A percentile compares a stretch with the other conserved stretches of the same genome.
These are phyloP conservation scores for Mormyrus hasselquistii DNA, from an alignment of 2,797 vertebrate genomes.

Conservation along the genomic window DNA sequence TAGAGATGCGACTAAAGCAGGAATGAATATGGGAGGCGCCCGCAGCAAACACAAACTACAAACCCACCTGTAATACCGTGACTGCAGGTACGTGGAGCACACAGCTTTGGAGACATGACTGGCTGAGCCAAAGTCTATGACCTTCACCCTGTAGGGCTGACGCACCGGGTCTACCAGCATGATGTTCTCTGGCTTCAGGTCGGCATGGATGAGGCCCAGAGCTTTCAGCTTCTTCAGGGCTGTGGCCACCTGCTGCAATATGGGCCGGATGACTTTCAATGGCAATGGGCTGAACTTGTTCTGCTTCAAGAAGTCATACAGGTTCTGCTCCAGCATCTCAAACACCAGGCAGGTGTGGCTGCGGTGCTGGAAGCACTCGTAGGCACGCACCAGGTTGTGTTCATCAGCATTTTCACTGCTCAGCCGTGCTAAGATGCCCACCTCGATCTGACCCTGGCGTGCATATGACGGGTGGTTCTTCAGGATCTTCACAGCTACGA, in stretches of 20 bases:
- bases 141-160: constrained; percentile 96
- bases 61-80: constrained; percentile 95
- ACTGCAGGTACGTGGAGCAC: constrained; percentile 97
- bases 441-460: constrained; percentile 96
- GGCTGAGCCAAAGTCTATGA: constrained; percentile 98
- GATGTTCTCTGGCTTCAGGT: constrained; percentile 99
- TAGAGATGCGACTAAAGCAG: not conserved
- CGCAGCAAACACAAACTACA: constrained; percentile 21
- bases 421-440: constrained; percentile 90
- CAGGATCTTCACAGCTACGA: constrained; percentile 95
- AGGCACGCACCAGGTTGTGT: constrained; percentile 94
- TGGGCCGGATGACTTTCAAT: constrained; percentile 93
- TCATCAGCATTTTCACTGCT: constrained; percentile 95
- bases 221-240: constrained; percentile 96
- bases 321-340: constrained; percentile 98
- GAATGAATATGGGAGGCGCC: not conserved
- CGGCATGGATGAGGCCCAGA: constrained; percentile 97
- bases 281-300: constrained; percentile 98
- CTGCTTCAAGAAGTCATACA: constrained; percentile 98
- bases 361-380: constrained; percentile 97
- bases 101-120: constrained; percentile 98
- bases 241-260: constrained; percentile 95
- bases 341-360: constrained; percentile 97
- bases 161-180: constrained; percentile 97
- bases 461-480: constrained; percentile 98